Evolutionary conservation across 2,797 vertebrate genomes (phyloP).

Genomic region (Melanogrammus aeglefinus): DNA sequence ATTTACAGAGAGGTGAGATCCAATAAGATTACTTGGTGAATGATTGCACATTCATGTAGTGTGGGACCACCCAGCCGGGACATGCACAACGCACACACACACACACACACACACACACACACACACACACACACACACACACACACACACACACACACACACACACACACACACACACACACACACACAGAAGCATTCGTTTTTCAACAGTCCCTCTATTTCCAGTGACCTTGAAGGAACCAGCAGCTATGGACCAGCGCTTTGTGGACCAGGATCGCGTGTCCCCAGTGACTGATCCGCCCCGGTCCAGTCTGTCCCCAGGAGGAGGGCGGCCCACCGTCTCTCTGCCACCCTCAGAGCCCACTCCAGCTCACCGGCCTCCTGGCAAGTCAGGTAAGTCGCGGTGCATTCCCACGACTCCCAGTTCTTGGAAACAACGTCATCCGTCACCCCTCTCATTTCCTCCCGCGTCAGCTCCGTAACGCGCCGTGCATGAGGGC

Average conservation of each 20-base stretch:
- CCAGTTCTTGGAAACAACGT: neutral
- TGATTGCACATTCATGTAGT: neutral
- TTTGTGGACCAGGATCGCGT: neutral
- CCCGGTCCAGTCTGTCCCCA: neutral
- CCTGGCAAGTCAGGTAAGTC: neutral
- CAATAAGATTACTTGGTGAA: neutral
- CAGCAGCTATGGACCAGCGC: constrained; percentile 25
- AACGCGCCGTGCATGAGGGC: neutral
- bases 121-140: constrained; percentile 7
- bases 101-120: neutral
- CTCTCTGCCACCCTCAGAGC: constrained; percentile 25
- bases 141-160: neutral
- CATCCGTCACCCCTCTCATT: neutral
- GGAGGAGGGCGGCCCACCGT: neutral
- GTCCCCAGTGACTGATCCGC: neutral
- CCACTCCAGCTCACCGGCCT: constrained; percentile 12
- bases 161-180: neutral
- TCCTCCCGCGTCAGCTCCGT: neutral
- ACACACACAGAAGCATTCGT: constrained; percentile 3
- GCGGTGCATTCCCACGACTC: neutral
- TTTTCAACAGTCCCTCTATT: constrained; percentile 6
- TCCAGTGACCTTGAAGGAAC: constrained; percentile 31
- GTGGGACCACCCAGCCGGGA: neutral
- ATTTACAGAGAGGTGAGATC: neutral
- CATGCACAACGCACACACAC: neutral